Base-by-base conservation (phyloP, 2,797 vertebrate species). In the Gymnodraco acuticeps region DNA sequence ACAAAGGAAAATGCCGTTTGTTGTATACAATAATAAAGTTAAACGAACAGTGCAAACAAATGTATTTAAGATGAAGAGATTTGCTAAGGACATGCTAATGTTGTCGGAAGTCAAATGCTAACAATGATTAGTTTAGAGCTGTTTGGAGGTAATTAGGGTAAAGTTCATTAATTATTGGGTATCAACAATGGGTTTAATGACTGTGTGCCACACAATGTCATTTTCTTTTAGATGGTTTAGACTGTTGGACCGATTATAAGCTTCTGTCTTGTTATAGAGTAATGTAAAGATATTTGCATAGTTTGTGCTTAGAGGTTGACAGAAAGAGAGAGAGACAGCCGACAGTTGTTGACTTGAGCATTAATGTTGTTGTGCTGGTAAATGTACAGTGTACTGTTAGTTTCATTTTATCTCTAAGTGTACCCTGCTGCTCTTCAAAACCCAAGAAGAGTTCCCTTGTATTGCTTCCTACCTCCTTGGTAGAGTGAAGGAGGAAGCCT, bases 1-100 rank as follows among this genome's bases (percentile, higher is more conserved):
- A 64, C 77, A 70, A 66, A 10, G 19, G 47, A 20, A 58, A 17
- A 27, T 23, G 27, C 4, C 10, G 31, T 77, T 64, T 71, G 58
- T 38, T 51, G 23, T 50, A 56, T 4, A 53, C 13, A 62, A 46
- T 11, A 33, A 59, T 59, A 14, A 12, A 54, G 27, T 20, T 42
- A 59, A 72, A 50, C 17, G n/a, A 48, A 38, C n/a, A 54, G 23
- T 55, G 23, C 20, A 1, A 38, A 13, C 20, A 11, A 23, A 5
- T 12, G 27, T 73, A 19, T 45, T 60, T 4, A 51, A 27, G n/a
- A 42, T 16, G 16, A 12, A n/a, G 13, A 23, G 38, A 23, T 52
- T 51, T 17, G 15, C 27, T 15, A 27, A 43, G 7, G 13, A 8
- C 19, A 53, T 45, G 17, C 27, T 52, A 47, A 11, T 48, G 19